These are phyloP conservation scores for Bombycilla garrulus DNA, from an alignment of 2,113 vertebrate species.

Conservation along the genomic window DNA sequence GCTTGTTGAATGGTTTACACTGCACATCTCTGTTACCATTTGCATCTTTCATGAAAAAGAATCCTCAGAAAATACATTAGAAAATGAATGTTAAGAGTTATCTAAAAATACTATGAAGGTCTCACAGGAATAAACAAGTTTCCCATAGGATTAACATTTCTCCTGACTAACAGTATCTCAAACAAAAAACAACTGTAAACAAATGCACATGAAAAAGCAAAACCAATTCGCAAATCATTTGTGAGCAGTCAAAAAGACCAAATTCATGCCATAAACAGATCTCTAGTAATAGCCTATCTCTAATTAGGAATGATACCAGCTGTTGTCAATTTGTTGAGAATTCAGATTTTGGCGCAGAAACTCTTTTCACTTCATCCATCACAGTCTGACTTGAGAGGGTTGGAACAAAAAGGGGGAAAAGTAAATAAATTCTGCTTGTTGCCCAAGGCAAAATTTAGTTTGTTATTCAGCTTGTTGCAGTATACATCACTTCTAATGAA, in stretches of 20 bases:
- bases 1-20: not conserved
- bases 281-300: not conserved
- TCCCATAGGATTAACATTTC: not conserved
- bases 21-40: not conserved
- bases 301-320: slow-evolving; percentile 50
- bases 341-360: slow-evolving; percentile 27
- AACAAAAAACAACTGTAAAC: slow-evolving; percentile 6
- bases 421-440: slow-evolving; percentile 50
- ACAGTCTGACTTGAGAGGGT: slow-evolving; percentile 2
- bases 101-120: not conserved
- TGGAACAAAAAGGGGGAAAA: slow-evolving; percentile 40
- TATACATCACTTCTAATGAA: slow-evolving; percentile 44
- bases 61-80: not conserved
- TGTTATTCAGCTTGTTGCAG: slow-evolving; percentile 3
- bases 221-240: slow-evolving; percentile 13
- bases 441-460: slow-evolving; percentile 44
- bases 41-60: not conserved
- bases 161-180: not conserved
- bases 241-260: slow-evolving; percentile 4
- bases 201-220: slow-evolving; percentile 2
- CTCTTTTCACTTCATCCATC: slow-evolving; percentile 27
- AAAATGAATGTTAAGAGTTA: not conserved
- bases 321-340: slow-evolving; percentile 36
- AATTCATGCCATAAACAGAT: slow-evolving; percentile 15
- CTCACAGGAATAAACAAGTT: not conserved